These are phyloP conservation scores for Cygnus atratus DNA, from an alignment of 2,113 vertebrate genomes.

Conservation along the genomic window DNA sequence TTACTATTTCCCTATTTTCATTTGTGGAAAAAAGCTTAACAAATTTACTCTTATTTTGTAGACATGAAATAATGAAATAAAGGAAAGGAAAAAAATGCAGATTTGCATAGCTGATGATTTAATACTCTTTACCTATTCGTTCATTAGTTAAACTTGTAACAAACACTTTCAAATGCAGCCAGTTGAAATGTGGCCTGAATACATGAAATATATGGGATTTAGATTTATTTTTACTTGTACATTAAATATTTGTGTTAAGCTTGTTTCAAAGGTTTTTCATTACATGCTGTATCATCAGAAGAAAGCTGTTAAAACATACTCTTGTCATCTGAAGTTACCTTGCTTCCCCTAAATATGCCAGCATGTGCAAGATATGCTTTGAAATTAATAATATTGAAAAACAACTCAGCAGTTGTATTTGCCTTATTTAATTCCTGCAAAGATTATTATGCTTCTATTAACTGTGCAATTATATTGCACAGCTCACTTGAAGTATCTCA, in stretches of 20 bases:
- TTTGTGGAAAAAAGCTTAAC: background rate
- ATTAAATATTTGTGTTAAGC: constrained; percentile 26
- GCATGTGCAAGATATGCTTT: constrained; percentile 48
- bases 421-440: constrained; percentile 71
- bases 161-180: background rate
- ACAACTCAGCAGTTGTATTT: constrained; percentile 68
- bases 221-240: constrained; percentile 22
- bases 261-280: constrained; percentile 50
- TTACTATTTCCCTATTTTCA: background rate
- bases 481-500: constrained; percentile 63
- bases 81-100: background rate
- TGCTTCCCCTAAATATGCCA: constrained; percentile 41
- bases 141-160: background rate
- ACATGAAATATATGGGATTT: background rate
- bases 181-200: background rate
- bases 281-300: constrained; percentile 32
- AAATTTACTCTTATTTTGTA: background rate
- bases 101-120: background rate
- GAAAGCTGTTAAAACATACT: constrained; percentile 45
- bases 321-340: constrained; percentile 44
- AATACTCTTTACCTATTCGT: background rate
- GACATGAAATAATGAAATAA: background rate
- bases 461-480: constrained; percentile 72
- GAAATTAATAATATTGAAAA: constrained; percentile 74
- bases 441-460: constrained; percentile 75